phyloP scores from a whole-genome alignment of 2,888 invertebrate genomes.

The Sminthurides aquaticus region DNA sequence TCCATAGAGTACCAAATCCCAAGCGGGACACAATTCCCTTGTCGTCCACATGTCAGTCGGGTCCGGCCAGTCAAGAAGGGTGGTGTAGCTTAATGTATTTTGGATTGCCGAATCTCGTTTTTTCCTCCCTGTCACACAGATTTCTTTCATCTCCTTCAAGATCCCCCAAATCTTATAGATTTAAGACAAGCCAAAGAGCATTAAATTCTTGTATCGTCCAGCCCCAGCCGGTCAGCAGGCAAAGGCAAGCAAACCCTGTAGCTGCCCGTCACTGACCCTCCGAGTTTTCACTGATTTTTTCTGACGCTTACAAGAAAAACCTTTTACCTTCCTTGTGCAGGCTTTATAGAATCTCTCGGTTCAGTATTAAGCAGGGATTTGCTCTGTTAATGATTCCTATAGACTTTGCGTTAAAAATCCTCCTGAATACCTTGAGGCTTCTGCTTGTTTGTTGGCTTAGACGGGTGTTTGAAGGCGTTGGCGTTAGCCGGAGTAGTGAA shows the following conservation, averaged over 20 bases:
- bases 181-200: too few relatives aligned
- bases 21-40: neutral
- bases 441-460: too few relatives aligned
- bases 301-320: neutral
- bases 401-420: too few relatives aligned
- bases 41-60: constrained; percentile 19
- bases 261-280: too few relatives aligned
- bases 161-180: too few relatives aligned
- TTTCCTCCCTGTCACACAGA: neutral
- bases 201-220: too few relatives aligned
- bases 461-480: neutral
- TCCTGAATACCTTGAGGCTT: too few relatives aligned
- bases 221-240: too few relatives aligned
- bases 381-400: too few relatives aligned
- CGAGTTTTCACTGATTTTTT: too few relatives aligned
- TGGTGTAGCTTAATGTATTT: constrained; percentile 24
- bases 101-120: constrained; percentile 19
- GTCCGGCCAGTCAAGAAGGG: constrained; percentile 1
- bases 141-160: neutral
- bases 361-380: neutral
- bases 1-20: too few relatives aligned
- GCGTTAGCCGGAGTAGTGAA: neutral
- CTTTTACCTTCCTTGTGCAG: neutral
- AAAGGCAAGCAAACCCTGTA: too few relatives aligned
- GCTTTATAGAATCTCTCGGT: neutral